Conservation (phyloP, 2,113 vertebrate genomes). For the Toxotes jaculatrix region DNA sequence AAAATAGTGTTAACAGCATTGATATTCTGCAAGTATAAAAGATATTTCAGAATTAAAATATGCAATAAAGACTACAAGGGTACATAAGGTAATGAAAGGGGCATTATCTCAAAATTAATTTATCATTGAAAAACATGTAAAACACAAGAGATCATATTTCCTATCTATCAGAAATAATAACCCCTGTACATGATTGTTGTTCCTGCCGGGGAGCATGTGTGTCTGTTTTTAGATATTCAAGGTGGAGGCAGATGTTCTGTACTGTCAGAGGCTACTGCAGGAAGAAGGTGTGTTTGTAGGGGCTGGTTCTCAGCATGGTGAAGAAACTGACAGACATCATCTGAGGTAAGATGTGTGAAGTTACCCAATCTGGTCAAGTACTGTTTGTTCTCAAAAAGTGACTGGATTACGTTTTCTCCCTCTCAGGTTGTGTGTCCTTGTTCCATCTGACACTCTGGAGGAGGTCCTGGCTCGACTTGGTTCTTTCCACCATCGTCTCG, state of each 20-base stretch:
- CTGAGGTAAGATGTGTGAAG: conserved; percentile 61
- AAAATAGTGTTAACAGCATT: too few relatives aligned
- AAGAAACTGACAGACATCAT: conserved; percentile 26
- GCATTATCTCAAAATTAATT: too few relatives aligned
- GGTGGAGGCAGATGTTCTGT: conserved; percentile 64
- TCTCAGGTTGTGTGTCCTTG: conserved; percentile 64
- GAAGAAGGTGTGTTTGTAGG: conserved; percentile 70
- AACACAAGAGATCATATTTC: too few relatives aligned
- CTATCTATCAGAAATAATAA: too few relatives aligned
- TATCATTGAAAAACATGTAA: too few relatives aligned
- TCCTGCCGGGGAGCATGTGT: too few relatives aligned
- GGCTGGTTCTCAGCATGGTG: conserved; percentile 36
- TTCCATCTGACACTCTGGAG: conserved; percentile 58
- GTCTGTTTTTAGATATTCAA: conserved; percentile 27
- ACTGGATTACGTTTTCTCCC: not conserved
- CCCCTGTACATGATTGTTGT: too few relatives aligned
- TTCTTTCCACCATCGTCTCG: conserved; percentile 67
- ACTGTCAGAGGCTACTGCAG: conserved; percentile 72
- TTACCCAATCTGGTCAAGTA: not conserved
- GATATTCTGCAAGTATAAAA: too few relatives aligned
- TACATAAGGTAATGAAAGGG: too few relatives aligned
- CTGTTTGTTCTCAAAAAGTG: not conserved
- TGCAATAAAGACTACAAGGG: too few relatives aligned
- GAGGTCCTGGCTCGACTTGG: conserved; percentile 60
- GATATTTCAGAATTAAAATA: too few relatives aligned